Evolutionary conservation across 2,888 invertebrate species (phyloP).

Genomic region (Chaetogeoica ovagalla): DNA sequence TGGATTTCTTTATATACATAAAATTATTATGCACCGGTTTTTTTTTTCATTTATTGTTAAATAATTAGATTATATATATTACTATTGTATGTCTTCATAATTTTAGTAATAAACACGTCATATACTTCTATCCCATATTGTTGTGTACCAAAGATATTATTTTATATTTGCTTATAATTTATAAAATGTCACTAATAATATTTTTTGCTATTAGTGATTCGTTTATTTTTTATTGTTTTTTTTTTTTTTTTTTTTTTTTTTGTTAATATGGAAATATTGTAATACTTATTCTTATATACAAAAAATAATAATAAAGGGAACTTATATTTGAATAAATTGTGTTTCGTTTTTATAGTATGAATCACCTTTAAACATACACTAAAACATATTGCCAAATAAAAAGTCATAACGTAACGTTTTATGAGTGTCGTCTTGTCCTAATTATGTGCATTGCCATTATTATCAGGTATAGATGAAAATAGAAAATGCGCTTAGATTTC

Average conservation of each 20-base stretch:
- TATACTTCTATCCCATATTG: too few species aligned
- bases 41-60: constrained; percentile 17
- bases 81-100: too few species aligned
- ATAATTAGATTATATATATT: neutral
- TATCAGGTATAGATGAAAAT: too few species aligned
- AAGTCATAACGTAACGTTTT: too few species aligned
- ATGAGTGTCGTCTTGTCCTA: too few species aligned
- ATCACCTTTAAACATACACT: too few species aligned
- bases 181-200: neutral
- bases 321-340: constrained; percentile 17
- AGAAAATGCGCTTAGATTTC: too few species aligned
- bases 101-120: too few species aligned
- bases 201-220: constrained; percentile 24
- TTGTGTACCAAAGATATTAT: neutral
- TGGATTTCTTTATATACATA: neutral
- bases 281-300: constrained; percentile 6
- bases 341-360: neutral
- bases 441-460: too few species aligned
- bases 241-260: neutral
- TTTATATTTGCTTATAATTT: too few species aligned
- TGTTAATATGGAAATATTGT: neutral
- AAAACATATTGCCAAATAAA: too few species aligned
- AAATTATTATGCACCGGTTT: neutral
- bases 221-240: neutral
- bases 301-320: constrained; percentile 6